phyloP scores from a whole-genome alignment of 2,113 vertebrate species.

The Casuarius casuarius region DNA sequence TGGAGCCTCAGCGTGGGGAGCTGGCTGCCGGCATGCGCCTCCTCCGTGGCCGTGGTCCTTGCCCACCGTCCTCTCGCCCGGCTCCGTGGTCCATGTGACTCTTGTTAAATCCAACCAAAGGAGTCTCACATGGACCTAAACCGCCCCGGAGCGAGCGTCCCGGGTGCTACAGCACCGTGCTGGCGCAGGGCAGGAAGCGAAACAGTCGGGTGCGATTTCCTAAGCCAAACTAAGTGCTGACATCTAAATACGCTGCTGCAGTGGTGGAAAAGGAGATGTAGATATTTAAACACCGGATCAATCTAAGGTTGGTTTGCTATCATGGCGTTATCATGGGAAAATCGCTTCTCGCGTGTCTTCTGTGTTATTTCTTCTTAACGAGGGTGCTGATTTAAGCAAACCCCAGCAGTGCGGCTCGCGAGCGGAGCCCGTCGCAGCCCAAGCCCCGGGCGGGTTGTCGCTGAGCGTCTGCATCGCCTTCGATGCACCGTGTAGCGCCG shows the following conservation, averaged over 20 bases:
- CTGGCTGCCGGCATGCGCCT: no score
- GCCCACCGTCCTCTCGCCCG: no score
- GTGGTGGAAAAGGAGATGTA: background rate
- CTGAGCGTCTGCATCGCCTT: background rate
- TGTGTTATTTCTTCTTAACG: background rate
- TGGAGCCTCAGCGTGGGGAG: background rate
- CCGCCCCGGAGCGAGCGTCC: fast-evolving
- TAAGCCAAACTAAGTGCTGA: background rate
- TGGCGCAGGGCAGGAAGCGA: background rate
- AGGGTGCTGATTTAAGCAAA: background rate
- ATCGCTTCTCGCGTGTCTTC: background rate
- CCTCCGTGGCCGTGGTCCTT: background rate
- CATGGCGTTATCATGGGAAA: background rate
- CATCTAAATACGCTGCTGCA: background rate
- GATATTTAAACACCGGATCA: background rate
- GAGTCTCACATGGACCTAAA: background rate
- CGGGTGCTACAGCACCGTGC: background rate
- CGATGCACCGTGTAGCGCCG: background rate
- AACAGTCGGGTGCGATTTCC: background rate
- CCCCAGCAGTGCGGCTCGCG: background rate
- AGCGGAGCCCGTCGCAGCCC: fast-evolving
- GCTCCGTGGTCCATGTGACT: background rate
- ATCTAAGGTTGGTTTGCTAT: background rate
- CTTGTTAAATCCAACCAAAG: background rate
- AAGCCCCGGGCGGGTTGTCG: fast-evolving